Evolutionary conservation across 37 sponge, comb jelly and placozoan species (phyloP).

Genomic region (Corticium candelabrum): DNA sequence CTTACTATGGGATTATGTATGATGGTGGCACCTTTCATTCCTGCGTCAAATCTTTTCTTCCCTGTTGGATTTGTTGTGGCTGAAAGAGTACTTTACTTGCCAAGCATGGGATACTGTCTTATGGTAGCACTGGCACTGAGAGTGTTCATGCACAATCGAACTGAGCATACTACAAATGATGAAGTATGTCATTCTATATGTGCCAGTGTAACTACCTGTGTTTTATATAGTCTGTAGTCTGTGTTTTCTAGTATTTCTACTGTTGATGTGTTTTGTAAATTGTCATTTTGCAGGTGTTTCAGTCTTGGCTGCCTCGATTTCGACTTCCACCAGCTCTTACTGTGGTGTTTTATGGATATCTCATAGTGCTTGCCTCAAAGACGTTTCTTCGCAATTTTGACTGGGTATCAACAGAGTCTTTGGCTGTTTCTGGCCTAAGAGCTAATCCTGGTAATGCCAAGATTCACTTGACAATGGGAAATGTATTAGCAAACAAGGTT

Average conservation of each 20-base stretch:
- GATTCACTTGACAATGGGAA: slow-evolving; percentile 50
- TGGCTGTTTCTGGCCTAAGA: slow-evolving; percentile 40
- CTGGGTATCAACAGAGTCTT: slow-evolving; percentile 26
- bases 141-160: too few species aligned
- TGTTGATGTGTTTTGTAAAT: too few species aligned
- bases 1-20: slow-evolving; percentile 33
- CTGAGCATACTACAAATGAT: too few species aligned
- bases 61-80: slow-evolving; percentile 82
- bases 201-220: not conserved
- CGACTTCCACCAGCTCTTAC: too few species aligned
- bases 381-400: slow-evolving; percentile 44
- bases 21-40: slow-evolving; percentile 54
- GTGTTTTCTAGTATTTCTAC: too few species aligned
- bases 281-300: too few species aligned
- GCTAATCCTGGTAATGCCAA: slow-evolving; percentile 64
- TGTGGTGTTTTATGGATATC: not conserved
- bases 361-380: slow-evolving; percentile 19
- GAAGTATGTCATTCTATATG: not conserved
- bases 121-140: slow-evolving; percentile 48
- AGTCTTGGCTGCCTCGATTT: too few species aligned
- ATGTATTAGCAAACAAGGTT: slow-evolving; percentile 56
- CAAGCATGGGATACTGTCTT: slow-evolving; percentile 75
- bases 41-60: slow-evolving; percentile 64
- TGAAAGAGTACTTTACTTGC: slow-evolving; percentile 78
- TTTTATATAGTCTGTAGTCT: not conserved